These are phyloP conservation scores for Anagrus nilaparvatae DNA, from an alignment of 1,140 invertebrate genomes.

Conservation along the genomic window DNA sequence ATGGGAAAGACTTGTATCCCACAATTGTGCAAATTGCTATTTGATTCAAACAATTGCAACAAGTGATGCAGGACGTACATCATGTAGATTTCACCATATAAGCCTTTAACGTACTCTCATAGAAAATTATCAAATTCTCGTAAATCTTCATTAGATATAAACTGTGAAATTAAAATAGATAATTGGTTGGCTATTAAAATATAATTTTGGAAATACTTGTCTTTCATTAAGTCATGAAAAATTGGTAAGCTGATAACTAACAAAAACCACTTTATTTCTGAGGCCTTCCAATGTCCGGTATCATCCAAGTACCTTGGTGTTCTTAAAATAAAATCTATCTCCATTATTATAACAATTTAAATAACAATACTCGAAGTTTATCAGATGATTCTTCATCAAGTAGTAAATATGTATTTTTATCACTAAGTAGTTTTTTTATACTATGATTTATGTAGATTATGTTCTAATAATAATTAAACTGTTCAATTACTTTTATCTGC, in stretches of 20 bases:
- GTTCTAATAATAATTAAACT: no score
- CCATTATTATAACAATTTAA: no score
- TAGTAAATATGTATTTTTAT: no score
- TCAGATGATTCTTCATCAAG: no score
- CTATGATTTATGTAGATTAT: no score
- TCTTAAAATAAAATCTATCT: conserved; percentile 9
- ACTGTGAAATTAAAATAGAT: background rate
- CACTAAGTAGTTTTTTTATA: no score
- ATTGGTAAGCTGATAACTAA: conserved; percentile 10
- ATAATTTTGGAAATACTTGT: no score
- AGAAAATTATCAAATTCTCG: background rate
- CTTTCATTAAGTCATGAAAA: conserved; percentile 1
- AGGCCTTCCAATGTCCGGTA: conserved; percentile 12
- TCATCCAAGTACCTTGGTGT: conserved; percentile 6
- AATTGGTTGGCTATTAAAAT: conserved; percentile 2
- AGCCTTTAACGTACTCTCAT: conserved; percentile 10
- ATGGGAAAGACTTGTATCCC: conserved; percentile 13
- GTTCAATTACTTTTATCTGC: no score
- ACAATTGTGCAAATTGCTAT: conserved; percentile 17
- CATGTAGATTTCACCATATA: conserved; percentile 16
- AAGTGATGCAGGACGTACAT: conserved; percentile 18
- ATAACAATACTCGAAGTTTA: no score
- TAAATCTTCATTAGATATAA: background rate
- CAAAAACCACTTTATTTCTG: conserved; percentile 10
- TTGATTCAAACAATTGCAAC: conserved; percentile 17